Conservation (phyloP, 2,797 vertebrate genomes). For the Poeciliopsis infans region DNA sequence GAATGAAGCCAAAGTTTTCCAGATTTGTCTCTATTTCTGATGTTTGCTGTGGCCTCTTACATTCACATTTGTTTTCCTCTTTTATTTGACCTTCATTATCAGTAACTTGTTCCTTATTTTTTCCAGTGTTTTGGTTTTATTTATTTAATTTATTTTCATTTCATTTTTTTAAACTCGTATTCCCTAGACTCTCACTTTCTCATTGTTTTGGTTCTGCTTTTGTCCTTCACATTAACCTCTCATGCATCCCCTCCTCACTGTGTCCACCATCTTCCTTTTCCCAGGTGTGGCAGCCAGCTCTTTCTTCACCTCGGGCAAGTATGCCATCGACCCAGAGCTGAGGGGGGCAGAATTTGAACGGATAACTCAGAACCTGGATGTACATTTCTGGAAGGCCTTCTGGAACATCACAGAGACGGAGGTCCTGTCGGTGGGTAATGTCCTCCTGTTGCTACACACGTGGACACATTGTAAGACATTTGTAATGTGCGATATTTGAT, state of each 20-base stretch:
- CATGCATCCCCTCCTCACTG: slow-evolving; percentile 2
- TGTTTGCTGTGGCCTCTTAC: slow-evolving; percentile 12
- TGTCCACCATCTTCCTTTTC: background rate
- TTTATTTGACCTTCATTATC: slow-evolving; percentile 1
- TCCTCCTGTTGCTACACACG: slow-evolving; percentile 1
- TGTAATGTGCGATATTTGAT: slow-evolving; percentile 9
- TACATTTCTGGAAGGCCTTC: slow-evolving; percentile 93
- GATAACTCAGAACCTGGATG: slow-evolving; percentile 91
- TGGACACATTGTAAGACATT: background rate
- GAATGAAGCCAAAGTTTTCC: background rate
- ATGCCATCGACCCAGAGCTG: slow-evolving; percentile 91
- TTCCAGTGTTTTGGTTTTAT: background rate
- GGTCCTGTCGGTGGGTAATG: slow-evolving; percentile 85
- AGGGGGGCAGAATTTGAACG: slow-evolving; percentile 91
- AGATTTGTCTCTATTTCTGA: background rate
- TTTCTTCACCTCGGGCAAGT: slow-evolving; percentile 90
- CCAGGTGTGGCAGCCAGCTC: slow-evolving; percentile 91
- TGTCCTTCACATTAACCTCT: background rate
- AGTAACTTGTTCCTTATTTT: background rate
- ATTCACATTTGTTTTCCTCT: background rate
- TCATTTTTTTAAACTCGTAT: background rate
- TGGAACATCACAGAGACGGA: slow-evolving; percentile 94
- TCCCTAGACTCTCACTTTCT: background rate
- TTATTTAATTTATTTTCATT: slow-evolving; percentile 7
- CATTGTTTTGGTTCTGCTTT: slow-evolving; percentile 5